Percentiles rank a stretch among this genome's conserved stretches.
phyloP scores from a whole-genome alignment of 2,888 invertebrate species.

The Harpagoxenus sublaevis region DNA sequence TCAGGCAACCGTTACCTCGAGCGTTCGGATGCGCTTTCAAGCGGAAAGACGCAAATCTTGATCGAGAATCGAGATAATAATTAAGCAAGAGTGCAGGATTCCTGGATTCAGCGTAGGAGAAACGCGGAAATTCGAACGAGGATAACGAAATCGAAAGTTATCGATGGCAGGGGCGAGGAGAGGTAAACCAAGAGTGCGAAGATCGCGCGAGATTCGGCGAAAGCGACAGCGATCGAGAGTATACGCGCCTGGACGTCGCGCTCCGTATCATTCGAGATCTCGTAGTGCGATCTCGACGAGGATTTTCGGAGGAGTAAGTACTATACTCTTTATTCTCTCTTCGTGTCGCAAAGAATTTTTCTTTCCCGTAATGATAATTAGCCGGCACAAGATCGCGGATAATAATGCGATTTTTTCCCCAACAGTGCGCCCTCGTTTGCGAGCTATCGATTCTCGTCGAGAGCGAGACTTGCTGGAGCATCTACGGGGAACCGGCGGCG shows the following conservation, averaged over 20 bases:
- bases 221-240: background rate
- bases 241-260: too few species aligned
- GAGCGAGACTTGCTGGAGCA: background rate
- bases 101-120: background rate
- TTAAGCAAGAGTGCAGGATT: background rate
- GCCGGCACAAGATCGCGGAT: background rate
- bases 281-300: background rate
- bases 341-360: background rate
- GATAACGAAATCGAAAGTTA: background rate
- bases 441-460: conserved; percentile 8
- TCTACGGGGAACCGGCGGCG: background rate
- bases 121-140: background rate
- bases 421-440: background rate
- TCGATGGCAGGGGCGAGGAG: background rate
- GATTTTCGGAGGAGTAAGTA: background rate
- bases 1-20: background rate
- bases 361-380: background rate
- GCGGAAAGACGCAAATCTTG: too few species aligned
- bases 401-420: background rate
- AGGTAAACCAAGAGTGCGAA: too few species aligned
- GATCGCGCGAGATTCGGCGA: background rate
- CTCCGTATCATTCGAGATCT: background rate
- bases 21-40: background rate
- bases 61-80: too few species aligned
- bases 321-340: background rate